A percentile compares a stretch with the other conserved stretches of the same genome.
Evolutionary conservation across 30 jellyfish, hydroid and myxozoan species (phyloP).

Genomic region (Hydractinia symbiolongicarpus): DNA sequence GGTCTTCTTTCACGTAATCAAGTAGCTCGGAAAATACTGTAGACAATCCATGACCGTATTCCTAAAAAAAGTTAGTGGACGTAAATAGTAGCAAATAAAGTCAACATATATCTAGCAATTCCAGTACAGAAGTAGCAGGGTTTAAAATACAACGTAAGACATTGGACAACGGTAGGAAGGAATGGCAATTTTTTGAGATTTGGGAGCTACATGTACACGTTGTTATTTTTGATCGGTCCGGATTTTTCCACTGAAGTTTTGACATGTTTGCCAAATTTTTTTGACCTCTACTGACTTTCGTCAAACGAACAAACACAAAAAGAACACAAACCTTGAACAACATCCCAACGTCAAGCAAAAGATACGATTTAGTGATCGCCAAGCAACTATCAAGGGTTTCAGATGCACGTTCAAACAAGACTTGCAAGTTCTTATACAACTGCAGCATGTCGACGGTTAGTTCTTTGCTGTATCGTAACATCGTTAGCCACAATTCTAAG

Average conservation of each 20-base stretch:
- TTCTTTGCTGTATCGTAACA: constrained; percentile 35
- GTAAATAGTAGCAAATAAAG: background rate
- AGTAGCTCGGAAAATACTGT: constrained; percentile 21
- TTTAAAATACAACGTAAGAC: no score
- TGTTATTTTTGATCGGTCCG: no score
- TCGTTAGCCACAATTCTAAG: constrained; percentile 58
- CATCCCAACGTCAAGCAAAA: constrained; percentile 44
- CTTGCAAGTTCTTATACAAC: constrained; percentile 36
- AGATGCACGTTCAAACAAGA: constrained; percentile 57
- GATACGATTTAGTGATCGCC: constrained; percentile 55
- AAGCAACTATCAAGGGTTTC: constrained; percentile 64
- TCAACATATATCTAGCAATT: no score
- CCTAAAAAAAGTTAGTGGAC: background rate
- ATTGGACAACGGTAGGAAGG: no score
- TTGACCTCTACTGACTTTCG: no score
- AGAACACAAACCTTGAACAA: constrained; percentile 40
- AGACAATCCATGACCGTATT: background rate
- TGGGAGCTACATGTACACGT: no score
- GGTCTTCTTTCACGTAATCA: constrained; percentile 17
- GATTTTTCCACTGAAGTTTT: no score
- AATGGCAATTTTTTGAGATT: no score
- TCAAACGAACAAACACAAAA: no score
- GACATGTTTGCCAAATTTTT: no score
- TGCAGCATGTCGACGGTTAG: constrained; percentile 43
- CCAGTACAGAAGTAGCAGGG: no score